Percentiles rank a stretch among this genome's conserved stretches.
Conservation (phyloP, 37 sponge, comb jelly and placozoan genomes). For the Geodia barretti region DNA sequence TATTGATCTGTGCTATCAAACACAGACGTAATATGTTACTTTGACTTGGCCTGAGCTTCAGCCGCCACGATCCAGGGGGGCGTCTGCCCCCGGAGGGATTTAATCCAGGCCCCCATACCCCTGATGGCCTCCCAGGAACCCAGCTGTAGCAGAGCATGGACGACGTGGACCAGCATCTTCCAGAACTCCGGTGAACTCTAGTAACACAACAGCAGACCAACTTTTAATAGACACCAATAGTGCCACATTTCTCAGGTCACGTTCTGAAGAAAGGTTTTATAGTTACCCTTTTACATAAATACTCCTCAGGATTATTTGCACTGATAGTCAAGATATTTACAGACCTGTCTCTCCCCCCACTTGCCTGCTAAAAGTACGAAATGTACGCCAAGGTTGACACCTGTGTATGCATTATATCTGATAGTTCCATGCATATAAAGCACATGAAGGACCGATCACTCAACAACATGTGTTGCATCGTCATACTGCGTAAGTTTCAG, state of each 20-base stretch:
- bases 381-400: neutral
- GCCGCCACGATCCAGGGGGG: constrained; percentile 74
- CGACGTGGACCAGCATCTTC: constrained; percentile 72
- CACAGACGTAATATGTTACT: constrained; percentile 23
- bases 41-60: constrained; percentile 74
- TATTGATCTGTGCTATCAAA: too few relatives aligned
- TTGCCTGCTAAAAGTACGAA: too few relatives aligned
- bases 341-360: neutral
- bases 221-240: too few relatives aligned
- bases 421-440: neutral
- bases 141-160: constrained; percentile 67
- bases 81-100: constrained; percentile 20
- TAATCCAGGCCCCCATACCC: constrained; percentile 74
- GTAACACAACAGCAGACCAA: too few relatives aligned
- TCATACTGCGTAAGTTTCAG: too few relatives aligned
- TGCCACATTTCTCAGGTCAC: too few relatives aligned
- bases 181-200: constrained; percentile 73
- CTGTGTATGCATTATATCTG: neutral
- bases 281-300: too few relatives aligned
- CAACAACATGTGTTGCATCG: too few relatives aligned
- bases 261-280: too few relatives aligned
- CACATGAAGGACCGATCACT: neutral
- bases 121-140: constrained; percentile 76
- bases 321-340: neutral
- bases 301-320: too few relatives aligned